Percentiles rank a stretch among this genome's conserved stretches.
These are phyloP conservation scores for Lobophora halterata DNA, from an alignment of 2,888 invertebrate genomes.

Conservation along the genomic window DNA sequence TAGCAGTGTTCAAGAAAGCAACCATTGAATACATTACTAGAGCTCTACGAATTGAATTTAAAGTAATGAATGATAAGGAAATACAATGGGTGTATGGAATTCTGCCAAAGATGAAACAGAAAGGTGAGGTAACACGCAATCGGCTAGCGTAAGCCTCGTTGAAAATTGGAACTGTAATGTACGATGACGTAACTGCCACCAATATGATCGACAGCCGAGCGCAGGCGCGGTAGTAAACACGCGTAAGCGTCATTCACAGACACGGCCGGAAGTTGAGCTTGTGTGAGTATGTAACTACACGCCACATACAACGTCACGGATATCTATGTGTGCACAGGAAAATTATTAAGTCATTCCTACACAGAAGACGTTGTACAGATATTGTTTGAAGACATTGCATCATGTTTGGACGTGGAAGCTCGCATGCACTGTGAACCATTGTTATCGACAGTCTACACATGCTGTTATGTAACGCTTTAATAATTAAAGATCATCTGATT, in stretches of 20 bases:
- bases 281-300: constrained; percentile 40
- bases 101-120: constrained; percentile 29
- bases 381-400: constrained; percentile 46
- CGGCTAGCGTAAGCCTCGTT: constrained; percentile 31
- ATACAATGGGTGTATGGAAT: constrained; percentile 23
- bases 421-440: constrained; percentile 45
- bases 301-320: constrained; percentile 27
- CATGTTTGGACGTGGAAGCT: constrained; percentile 46
- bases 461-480: constrained; percentile 37
- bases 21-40: constrained; percentile 2
- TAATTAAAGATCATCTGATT: constrained; percentile 36
- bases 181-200: constrained; percentile 64
- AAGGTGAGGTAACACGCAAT: constrained; percentile 35
- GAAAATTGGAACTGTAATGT: constrained; percentile 45
- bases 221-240: constrained; percentile 64
- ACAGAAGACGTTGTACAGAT: constrained; percentile 47
- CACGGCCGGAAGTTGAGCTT: constrained; percentile 54
- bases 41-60: constrained; percentile 2
- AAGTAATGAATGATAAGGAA: constrained; percentile 14
- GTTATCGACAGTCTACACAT: constrained; percentile 31
- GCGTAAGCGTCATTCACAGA: constrained; percentile 72
- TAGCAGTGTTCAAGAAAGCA: constrained; percentile 1
- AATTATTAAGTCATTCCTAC: constrained; percentile 67
- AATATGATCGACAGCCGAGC: constrained; percentile 64
- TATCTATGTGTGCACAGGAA: constrained; percentile 43